Percentiles rank a stretch among this genome's conserved stretches.
phyloP scores from a whole-genome alignment of 2,888 invertebrate species.

The Cataglyphis livida region DNA sequence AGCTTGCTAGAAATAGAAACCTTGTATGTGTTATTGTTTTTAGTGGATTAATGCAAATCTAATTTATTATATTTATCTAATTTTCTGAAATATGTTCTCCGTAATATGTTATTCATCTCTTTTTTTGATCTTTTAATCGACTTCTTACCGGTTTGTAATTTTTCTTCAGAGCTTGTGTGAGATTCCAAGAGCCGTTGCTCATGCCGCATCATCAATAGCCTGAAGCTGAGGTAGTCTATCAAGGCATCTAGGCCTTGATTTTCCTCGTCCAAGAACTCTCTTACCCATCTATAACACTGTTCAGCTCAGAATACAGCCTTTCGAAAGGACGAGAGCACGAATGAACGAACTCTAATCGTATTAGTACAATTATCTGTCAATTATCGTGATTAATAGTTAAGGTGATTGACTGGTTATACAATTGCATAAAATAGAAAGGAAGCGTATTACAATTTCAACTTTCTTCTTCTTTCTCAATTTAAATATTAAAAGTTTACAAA shows the following conservation, averaged over 20 bases:
- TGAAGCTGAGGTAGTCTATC: constrained; percentile 98
- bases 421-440: constrained; percentile 12
- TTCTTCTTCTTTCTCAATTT: background rate
- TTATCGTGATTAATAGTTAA: background rate
- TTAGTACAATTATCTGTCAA: background rate
- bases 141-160: constrained; percentile 86
- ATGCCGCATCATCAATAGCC: constrained; percentile 97
- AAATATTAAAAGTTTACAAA: background rate
- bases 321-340: background rate
- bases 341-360: constrained; percentile 8
- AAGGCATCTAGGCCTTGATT: constrained; percentile 98
- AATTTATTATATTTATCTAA: constrained; percentile 29
- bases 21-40: background rate
- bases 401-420: background rate
- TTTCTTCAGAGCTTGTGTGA: constrained; percentile 92
- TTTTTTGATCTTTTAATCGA: constrained; percentile 9
- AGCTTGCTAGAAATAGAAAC: background rate
- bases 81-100: background rate
- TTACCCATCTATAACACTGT: constrained; percentile 94
- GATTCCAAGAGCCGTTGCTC: constrained; percentile 94
- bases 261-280: constrained; percentile 98
- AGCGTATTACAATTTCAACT: background rate
- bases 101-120: background rate
- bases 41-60: background rate
- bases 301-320: constrained; percentile 45